Evolutionary conservation across 2,113 vertebrate genomes (phyloP), one percentile per base, ranked within the genome.

Genomic region (Microtus ochrogaster): DNA sequence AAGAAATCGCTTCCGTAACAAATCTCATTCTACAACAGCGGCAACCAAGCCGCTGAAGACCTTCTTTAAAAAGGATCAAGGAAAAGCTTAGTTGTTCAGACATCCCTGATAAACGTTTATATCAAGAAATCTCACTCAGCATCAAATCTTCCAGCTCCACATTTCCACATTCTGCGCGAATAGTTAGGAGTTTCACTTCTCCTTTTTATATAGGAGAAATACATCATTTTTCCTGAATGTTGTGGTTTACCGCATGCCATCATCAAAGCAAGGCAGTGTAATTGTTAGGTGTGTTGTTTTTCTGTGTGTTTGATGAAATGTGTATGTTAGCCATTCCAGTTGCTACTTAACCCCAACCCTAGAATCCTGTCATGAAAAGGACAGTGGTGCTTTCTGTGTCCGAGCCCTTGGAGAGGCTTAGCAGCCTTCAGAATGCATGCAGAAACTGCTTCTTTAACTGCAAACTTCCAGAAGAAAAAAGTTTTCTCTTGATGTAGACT

Each of bases 191-290:
- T 26, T 28, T 77, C 1, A 52, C 12, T 94, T 92, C 5, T 93
- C 89, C 58, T 36, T 91, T 83, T 83, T 72, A 82, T 74, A 8
- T 17, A 86, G 79, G 61, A 95, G 33, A 93, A n/a, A 52, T 41
- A 58, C 49, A 61, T 72, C 44, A 44, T 52, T n/a, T n/a, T n/a
- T n/a, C 73, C 24, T 76, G 12, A 72, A 70, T 49, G 85, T 85
- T 14, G 0, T 73, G 83, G 19, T 74, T 21, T 55, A 11, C 36
- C 30, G 49, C 28, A 26, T 30, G 4, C 41, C 82, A 49, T 44
- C 2, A 2, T 72, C 47, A 89, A 82, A 85, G 7, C 13, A n/a
- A 68, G 36, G 30, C 47, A 83, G 22, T 39, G 19, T 77, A 77
- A 39, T 77, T 79, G 10, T 66, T 82, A 30, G 44, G 74, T 61